Conservation (phyloP, 2,888 invertebrate species). For the Liopterus haemorrhoidalis region DNA sequence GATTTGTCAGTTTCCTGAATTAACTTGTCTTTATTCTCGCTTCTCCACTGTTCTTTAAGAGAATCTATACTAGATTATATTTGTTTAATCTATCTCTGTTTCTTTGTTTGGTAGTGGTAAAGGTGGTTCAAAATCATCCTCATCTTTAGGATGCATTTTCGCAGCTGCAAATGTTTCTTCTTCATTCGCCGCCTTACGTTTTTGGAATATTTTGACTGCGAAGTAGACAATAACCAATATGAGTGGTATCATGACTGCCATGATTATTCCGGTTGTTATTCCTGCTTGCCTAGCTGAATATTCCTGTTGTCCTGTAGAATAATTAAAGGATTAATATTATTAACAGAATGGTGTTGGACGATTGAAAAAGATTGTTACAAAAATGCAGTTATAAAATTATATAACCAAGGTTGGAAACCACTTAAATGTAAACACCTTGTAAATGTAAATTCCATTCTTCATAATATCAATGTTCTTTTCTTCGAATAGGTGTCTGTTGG, state of each 20-base stretch:
- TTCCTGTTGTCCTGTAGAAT: constrained; percentile 65
- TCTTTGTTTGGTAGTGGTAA: constrained; percentile 29
- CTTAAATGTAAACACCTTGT: no score
- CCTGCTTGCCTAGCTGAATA: constrained; percentile 73
- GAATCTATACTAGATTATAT: no score
- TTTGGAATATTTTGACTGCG: constrained; percentile 39
- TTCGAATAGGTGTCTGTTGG: no score
- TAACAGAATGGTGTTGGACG: constrained; percentile 3
- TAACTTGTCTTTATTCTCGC: no score
- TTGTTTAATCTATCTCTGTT: constrained; percentile 33
- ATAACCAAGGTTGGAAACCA: no score
- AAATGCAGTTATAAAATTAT: no score
- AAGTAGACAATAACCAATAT: constrained; percentile 57
- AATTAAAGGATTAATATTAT: constrained; percentile 7
- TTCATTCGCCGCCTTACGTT: constrained; percentile 35
- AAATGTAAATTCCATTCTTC: no score
- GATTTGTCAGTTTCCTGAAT: no score
- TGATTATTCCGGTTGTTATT: constrained; percentile 69
- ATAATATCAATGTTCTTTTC: no score
- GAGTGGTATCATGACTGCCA: constrained; percentile 70
- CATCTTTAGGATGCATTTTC: constrained; percentile 7
- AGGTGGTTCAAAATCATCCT: constrained; percentile 4
- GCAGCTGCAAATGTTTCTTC: constrained; percentile 24
- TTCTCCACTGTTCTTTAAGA: no score
- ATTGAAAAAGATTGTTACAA: no score